These are phyloP conservation scores for Penaeus vannamei DNA, from an alignment of 1,140 invertebrate genomes.

Conservation along the genomic window DNA sequence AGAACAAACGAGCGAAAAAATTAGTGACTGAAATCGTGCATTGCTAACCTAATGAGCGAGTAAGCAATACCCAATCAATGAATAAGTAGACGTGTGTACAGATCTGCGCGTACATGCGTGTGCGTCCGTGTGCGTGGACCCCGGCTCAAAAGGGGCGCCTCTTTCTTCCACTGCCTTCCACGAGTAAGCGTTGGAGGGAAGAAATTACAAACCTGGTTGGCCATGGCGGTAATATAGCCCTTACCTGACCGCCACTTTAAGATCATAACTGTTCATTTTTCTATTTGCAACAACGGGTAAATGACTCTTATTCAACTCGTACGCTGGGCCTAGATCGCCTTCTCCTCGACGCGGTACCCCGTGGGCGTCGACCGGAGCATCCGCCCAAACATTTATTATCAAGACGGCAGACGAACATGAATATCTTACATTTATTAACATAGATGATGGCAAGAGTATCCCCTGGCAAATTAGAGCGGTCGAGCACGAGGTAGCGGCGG, in stretches of 20 bases:
- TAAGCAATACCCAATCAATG: no score
- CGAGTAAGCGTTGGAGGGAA: no score
- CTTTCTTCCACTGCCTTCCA: no score
- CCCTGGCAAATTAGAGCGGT: constrained; percentile 54
- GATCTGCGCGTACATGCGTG: no score
- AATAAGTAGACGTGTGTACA: no score
- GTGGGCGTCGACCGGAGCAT: constrained; percentile 57
- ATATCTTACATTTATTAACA: constrained; percentile 65
- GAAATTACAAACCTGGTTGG: constrained; percentile 25
- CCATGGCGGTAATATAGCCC: constrained; percentile 35
- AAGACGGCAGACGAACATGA: constrained; percentile 58
- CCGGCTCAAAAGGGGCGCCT: no score
- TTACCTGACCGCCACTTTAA: constrained; percentile 27
- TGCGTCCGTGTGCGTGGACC: no score
- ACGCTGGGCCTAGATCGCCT: constrained; percentile 39
- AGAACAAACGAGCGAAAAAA: no score
- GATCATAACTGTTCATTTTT: constrained; percentile 49
- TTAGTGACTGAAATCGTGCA: no score
- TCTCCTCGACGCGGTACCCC: neutral
- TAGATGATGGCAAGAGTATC: constrained; percentile 63
- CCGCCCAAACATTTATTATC: constrained; percentile 62
- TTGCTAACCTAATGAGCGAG: no score
- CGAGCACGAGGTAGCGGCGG: neutral
- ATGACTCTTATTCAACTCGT: constrained; percentile 25
- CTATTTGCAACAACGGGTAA: constrained; percentile 10